Evolutionary conservation across 2,888 invertebrate genomes (phyloP).

Genomic region (Acronicta alni): DNA sequence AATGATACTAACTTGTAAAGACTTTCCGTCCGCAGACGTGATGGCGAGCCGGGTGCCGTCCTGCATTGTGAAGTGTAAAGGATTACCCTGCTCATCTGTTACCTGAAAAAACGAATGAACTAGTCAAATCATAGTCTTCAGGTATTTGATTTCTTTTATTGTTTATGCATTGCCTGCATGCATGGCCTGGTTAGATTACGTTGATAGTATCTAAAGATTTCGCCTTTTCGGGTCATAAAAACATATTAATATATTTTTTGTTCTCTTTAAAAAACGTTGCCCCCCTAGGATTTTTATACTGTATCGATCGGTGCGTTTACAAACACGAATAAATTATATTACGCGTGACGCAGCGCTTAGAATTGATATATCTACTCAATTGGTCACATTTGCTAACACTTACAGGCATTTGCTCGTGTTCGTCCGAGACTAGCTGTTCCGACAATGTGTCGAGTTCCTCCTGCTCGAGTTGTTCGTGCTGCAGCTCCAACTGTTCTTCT

Average conservation of each 20-base stretch:
- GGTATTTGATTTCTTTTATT: too few relatives aligned
- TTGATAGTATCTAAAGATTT: too few relatives aligned
- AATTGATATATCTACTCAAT: too few relatives aligned
- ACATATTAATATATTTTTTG: too few relatives aligned
- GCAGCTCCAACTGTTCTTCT: slow-evolving; percentile 43
- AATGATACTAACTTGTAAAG: slow-evolving; percentile 73
- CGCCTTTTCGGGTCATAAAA: too few relatives aligned
- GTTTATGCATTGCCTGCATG: too few relatives aligned
- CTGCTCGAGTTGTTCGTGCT: slow-evolving; percentile 29
- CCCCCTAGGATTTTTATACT: too few relatives aligned
- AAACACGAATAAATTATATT: too few relatives aligned
- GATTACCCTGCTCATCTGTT: slow-evolving; percentile 92
- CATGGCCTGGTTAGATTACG: too few relatives aligned
- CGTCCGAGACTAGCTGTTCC: slow-evolving; percentile 38
- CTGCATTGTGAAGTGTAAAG: slow-evolving; percentile 91
- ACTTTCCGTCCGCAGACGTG: slow-evolving; percentile 87
- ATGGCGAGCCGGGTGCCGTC: slow-evolving; percentile 91
- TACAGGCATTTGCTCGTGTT: slow-evolving; percentile 64
- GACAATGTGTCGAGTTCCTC: slow-evolving; percentile 38
- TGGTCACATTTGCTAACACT: slow-evolving; percentile 29
- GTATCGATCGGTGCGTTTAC: too few relatives aligned
- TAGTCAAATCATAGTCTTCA: neutral
- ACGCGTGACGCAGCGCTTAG: too few relatives aligned
- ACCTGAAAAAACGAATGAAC: slow-evolving; percentile 78
- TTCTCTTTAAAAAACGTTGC: too few relatives aligned